A percentile compares a stretch with the other conserved stretches of the same genome.
phyloP scores from a whole-genome alignment of 2,888 invertebrate genomes.

The Antheraea assamensis region DNA sequence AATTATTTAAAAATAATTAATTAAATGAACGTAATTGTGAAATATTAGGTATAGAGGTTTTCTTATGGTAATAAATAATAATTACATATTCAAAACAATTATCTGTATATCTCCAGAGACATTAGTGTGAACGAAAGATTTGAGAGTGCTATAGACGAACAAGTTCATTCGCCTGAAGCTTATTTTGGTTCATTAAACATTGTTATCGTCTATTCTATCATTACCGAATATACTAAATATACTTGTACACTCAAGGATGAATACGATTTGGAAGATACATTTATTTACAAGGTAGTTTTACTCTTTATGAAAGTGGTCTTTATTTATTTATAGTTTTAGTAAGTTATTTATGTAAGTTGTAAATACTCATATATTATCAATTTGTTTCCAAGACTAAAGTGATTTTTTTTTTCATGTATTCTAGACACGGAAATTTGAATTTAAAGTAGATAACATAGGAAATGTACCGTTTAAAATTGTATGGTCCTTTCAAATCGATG shows the following conservation, averaged over 20 bases:
- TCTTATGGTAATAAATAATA: neutral
- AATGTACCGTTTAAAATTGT: conserved; percentile 65
- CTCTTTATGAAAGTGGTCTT: neutral
- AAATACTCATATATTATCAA: neutral
- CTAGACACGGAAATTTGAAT: conserved; percentile 62
- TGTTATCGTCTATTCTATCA: conserved; percentile 73
- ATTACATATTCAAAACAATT: neutral
- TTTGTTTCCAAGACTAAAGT: neutral
- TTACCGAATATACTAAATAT: conserved; percentile 79
- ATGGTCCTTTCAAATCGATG: conserved; percentile 69
- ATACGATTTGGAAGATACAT: conserved; percentile 77
- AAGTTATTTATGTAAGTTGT: neutral
- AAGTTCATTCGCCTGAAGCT: conserved; percentile 41
- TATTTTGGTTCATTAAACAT: conserved; percentile 58
- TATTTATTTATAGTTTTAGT: neutral
- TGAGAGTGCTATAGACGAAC: conserved; percentile 55
- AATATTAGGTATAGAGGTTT: neutral
- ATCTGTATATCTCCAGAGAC: conserved; percentile 41
- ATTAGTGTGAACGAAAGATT: conserved; percentile 57
- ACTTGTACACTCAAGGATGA: conserved; percentile 61
- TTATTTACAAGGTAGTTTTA: conserved; percentile 72
- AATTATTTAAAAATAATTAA: too few relatives aligned
- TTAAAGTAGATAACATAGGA: conserved; percentile 64
- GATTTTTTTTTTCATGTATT: conserved; percentile 19
- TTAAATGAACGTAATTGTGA: neutral